A percentile compares a stretch with the other conserved stretches of the same genome.
Conservation (phyloP, 1,140 invertebrate species). For the Pachyrhynchus sulphureomaculatus region DNA sequence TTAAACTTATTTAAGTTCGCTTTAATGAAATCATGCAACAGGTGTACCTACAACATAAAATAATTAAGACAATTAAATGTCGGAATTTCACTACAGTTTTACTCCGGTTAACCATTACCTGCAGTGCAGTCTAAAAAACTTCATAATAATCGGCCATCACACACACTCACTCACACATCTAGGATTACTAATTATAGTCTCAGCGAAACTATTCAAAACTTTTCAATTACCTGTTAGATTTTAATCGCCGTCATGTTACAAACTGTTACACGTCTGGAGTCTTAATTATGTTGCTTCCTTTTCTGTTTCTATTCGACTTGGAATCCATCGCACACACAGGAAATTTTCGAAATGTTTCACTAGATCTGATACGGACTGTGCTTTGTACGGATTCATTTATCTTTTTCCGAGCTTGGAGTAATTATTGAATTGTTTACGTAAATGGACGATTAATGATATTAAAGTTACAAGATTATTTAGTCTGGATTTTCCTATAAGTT, state of each 20-base stretch:
- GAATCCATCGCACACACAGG: neutral
- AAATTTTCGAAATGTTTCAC: slow-evolving; percentile 8
- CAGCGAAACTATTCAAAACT: slow-evolving; percentile 26
- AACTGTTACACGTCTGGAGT: slow-evolving; percentile 16
- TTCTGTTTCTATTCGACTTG: slow-evolving; percentile 5
- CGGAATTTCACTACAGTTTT: too few relatives aligned
- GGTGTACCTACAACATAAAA: too few relatives aligned
- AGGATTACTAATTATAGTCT: slow-evolving; percentile 22
- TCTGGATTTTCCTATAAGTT: neutral
- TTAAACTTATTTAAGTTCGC: too few relatives aligned
- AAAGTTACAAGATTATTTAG: slow-evolving; percentile 6
- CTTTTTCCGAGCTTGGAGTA: neutral
- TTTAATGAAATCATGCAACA: too few relatives aligned
- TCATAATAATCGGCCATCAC: slow-evolving; percentile 23
- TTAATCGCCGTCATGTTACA: slow-evolving; percentile 17
- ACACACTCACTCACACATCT: too few relatives aligned
- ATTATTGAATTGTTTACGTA: slow-evolving; percentile 12
- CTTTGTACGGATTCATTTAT: neutral
- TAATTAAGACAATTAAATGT: too few relatives aligned
- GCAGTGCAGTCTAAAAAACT: slow-evolving; percentile 7
- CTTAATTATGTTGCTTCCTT: slow-evolving; percentile 20
- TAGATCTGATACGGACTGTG: neutral
- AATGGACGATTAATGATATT: slow-evolving; percentile 1
- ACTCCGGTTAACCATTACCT: too few relatives aligned
- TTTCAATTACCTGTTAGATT: slow-evolving; percentile 30